A percentile compares a stretch with the other conserved stretches of the same genome.
phyloP scores from a whole-genome alignment of 2,113 vertebrate species.

The Passer domesticus region DNA sequence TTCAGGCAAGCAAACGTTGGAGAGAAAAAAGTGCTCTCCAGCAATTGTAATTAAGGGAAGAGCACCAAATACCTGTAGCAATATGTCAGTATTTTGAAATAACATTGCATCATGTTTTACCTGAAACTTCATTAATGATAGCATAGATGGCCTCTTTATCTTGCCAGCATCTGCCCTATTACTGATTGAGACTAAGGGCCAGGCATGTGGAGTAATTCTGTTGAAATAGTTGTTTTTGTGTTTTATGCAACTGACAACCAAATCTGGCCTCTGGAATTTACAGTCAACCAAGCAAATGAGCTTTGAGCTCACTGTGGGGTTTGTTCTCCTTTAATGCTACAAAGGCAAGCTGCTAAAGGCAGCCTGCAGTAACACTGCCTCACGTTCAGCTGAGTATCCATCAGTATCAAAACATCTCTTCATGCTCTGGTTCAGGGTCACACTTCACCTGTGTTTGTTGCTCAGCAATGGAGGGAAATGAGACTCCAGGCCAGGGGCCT shows the following conservation, averaged over 20 bases:
- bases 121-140: conserved; percentile 71
- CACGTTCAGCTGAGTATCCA: not conserved
- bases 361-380: not conserved
- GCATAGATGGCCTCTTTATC: conserved; percentile 63
- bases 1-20: not conserved
- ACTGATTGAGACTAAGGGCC: conserved; percentile 53
- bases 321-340: conserved; percentile 1
- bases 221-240: conserved; percentile 66
- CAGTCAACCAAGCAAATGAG: not conserved
- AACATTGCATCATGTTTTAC: conserved; percentile 66
- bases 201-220: conserved; percentile 62
- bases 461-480: not conserved
- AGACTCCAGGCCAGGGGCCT: not conserved
- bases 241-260: conserved; percentile 53
- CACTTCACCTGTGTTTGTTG: not conserved
- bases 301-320: conserved; percentile 37
- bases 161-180: conserved; percentile 61
- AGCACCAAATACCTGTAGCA: conserved; percentile 60
- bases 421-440: not conserved
- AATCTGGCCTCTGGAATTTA: conserved; percentile 54
- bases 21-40: conserved; percentile 56
- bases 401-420: not conserved
- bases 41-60: conserved; percentile 64
- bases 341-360: conserved; percentile 4
- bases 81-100: conserved; percentile 68